phyloP scores from a whole-genome alignment of 2,888 invertebrate genomes.

The Epistrophe eligans region DNA sequence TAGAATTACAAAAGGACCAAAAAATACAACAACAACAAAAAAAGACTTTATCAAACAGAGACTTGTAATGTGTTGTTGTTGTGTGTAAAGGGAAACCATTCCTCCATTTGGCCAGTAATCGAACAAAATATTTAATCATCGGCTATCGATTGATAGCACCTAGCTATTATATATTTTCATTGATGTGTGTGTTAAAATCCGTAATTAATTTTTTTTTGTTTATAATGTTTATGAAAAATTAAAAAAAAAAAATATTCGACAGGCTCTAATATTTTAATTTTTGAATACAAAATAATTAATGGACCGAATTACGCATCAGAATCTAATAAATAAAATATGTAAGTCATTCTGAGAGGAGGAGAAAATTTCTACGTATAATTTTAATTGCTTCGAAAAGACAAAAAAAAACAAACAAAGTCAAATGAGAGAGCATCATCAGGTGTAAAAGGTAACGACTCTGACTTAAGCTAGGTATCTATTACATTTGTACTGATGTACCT shows the following conservation, averaged over 20 bases:
- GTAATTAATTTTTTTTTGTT: not conserved
- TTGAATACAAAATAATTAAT: constrained; percentile 17
- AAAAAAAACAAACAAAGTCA: not conserved
- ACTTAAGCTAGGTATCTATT: constrained; percentile 40
- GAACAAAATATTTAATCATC: constrained; percentile 52
- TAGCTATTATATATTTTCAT: constrained; percentile 25
- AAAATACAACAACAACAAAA: not conserved
- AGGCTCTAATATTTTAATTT: not conserved
- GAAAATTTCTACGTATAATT: constrained; percentile 16
- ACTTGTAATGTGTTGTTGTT: constrained; percentile 23
- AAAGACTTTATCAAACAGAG: not conserved
- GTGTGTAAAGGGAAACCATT: constrained; percentile 27
- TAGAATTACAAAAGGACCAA: constrained; percentile 43
- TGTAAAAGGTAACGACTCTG: constrained; percentile 60
- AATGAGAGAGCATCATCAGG: constrained; percentile 54
- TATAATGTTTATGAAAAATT: not conserved
- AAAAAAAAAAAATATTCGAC: not conserved
- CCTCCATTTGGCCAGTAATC: not conserved
- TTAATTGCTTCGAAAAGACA: constrained; percentile 59
- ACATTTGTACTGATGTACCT: not conserved
- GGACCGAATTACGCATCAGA: not conserved
- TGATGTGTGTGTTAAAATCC: not conserved
- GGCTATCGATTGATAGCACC: constrained; percentile 37
- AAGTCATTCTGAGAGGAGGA: constrained; percentile 10
- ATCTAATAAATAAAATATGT: not conserved